Evolutionary conservation across 2,888 invertebrate genomes (phyloP).

Genomic region (Amphipyra tragopoginis): DNA sequence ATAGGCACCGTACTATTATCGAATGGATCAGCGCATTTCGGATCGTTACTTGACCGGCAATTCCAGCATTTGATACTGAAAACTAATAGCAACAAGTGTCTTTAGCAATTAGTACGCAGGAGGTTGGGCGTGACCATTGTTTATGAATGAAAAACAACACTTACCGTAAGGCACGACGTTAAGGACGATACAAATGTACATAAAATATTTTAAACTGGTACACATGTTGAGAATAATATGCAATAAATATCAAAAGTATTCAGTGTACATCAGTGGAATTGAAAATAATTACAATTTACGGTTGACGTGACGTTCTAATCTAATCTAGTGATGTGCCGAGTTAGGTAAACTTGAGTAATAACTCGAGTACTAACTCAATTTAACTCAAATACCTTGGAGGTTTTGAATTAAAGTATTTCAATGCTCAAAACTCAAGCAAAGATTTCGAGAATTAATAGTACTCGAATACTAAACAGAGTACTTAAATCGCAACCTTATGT

Average conservation of each 20-base stretch:
- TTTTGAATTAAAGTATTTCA: too few relatives aligned
- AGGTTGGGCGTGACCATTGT: constrained; percentile 74
- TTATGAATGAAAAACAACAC: constrained; percentile 44
- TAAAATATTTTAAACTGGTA: constrained; percentile 39
- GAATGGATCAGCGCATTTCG: constrained; percentile 97
- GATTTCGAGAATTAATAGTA: too few relatives aligned
- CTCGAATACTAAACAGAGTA: too few relatives aligned
- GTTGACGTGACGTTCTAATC: too few relatives aligned
- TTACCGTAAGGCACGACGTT: constrained; percentile 65
- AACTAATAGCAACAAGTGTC: constrained; percentile 76
- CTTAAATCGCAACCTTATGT: too few relatives aligned
- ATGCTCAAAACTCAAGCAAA: too few relatives aligned
- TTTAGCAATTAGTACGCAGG: constrained; percentile 8
- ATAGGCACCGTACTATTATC: constrained; percentile 97
- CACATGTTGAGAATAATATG: constrained; percentile 24
- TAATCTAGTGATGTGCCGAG: too few relatives aligned
- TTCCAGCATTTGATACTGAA: constrained; percentile 96
- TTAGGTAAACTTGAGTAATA: too few relatives aligned
- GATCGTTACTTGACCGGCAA: constrained; percentile 96
- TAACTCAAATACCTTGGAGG: too few relatives aligned
- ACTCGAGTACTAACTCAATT: too few relatives aligned
- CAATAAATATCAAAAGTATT: neutral
- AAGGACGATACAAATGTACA: constrained; percentile 57
- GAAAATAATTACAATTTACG: neutral
- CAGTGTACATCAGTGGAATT: neutral